phyloP scores from a whole-genome alignment of 2,797 vertebrate species.

The Paramormyrops hopkinsi region DNA sequence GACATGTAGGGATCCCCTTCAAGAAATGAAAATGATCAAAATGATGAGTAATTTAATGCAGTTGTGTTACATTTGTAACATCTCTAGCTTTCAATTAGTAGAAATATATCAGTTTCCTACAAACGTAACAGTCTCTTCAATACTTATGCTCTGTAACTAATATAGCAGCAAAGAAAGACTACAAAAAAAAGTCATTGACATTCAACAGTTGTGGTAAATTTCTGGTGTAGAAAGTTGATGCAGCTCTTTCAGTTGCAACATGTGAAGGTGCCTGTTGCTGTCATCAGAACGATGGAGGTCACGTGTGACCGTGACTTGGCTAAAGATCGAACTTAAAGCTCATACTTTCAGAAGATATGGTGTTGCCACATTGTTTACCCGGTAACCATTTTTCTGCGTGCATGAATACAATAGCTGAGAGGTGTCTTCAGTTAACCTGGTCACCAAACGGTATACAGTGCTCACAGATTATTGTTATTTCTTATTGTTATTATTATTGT shows the following conservation, averaged over 20 bases:
- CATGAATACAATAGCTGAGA: background rate
- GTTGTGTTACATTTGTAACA: background rate
- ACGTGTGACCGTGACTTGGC: background rate
- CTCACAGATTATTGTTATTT: background rate
- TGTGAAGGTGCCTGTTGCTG: background rate
- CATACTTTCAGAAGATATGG: background rate
- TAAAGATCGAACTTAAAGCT: background rate
- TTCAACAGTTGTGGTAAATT: background rate
- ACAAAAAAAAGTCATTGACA: background rate
- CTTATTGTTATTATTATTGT: background rate
- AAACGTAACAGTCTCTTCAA: background rate
- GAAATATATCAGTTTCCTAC: background rate
- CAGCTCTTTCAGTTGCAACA: background rate
- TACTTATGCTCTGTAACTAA: background rate
- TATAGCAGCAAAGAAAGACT: background rate
- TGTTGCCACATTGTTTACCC: background rate
- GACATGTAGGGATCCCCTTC: background rate
- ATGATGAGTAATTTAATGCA: background rate
- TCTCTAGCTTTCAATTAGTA: background rate
- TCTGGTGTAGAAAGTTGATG: background rate
- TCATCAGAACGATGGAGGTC: background rate
- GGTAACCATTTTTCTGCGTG: background rate
- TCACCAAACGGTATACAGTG: background rate
- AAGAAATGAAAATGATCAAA: background rate
- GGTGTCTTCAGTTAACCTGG: background rate